A percentile compares a stretch with the other conserved stretches of the same genome.
Conservation (phyloP, 2,888 invertebrate species). For the Caprella mutica region DNA sequence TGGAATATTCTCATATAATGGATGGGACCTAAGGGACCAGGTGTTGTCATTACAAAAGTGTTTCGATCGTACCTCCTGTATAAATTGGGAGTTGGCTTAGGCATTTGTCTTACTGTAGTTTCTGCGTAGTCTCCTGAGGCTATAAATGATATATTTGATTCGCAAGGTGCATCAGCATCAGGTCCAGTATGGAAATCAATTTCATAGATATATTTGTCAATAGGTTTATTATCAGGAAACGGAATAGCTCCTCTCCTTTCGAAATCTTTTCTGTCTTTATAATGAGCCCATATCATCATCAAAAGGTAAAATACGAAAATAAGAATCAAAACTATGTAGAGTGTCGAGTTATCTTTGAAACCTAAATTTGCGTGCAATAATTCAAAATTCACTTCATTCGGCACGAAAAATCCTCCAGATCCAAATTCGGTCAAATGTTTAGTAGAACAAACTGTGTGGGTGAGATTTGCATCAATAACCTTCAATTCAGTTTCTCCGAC, state of each 20-base stretch:
- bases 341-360: constrained; percentile 43
- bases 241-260: constrained; percentile 19
- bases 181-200: constrained; percentile 26
- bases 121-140: constrained; percentile 39
- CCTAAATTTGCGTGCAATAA: constrained; percentile 43
- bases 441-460: constrained; percentile 16
- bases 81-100: constrained; percentile 12
- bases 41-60: constrained; percentile 30
- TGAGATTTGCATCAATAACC: constrained; percentile 1
- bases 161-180: constrained; percentile 25
- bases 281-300: constrained; percentile 42
- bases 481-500: constrained; percentile 36
- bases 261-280: constrained; percentile 27
- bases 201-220: constrained; percentile 36
- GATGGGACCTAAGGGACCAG: constrained; percentile 42
- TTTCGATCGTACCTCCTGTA: constrained; percentile 24
- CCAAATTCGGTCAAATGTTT: constrained; percentile 44
- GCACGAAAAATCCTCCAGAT: constrained; percentile 43
- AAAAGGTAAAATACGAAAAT: constrained; percentile 40
- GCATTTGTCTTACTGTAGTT: constrained; percentile 37
- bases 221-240: constrained; percentile 38
- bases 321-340: constrained; percentile 43
- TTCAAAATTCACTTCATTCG: constrained; percentile 45
- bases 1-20: constrained; percentile 45
- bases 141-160: constrained; percentile 35